Evolutionary conservation across 2,113 vertebrate species (phyloP).

Genomic region (Rhadina sibilatrix): DNA sequence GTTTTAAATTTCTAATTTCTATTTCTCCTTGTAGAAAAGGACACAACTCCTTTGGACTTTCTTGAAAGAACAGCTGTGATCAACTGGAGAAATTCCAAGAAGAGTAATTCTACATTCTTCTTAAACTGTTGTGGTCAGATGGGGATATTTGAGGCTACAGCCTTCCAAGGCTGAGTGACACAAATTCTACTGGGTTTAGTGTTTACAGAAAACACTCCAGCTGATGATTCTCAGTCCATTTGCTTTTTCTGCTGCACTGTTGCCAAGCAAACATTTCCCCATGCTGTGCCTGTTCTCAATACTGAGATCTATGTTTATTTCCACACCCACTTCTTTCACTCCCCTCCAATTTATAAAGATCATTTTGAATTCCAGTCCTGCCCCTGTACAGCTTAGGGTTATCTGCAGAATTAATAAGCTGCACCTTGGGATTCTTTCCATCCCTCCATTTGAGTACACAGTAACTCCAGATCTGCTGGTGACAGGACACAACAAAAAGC

Average conservation of each 20-base stretch:
- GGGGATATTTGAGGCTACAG: background rate
- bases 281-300: background rate
- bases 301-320: background rate
- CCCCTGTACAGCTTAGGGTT: background rate
- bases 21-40: background rate
- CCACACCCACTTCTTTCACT: background rate
- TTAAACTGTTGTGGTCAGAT: background rate
- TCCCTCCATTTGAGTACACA: background rate
- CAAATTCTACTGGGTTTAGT: background rate
- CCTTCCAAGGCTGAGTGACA: background rate
- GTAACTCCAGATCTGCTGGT: background rate
- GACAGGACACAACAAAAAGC: background rate
- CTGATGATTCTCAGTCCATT: background rate
- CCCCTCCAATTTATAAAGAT: background rate
- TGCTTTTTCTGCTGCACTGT: background rate
- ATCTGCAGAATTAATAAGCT: background rate
- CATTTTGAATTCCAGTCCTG: background rate
- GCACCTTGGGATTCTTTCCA: background rate
- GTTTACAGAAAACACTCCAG: background rate
- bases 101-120: background rate
- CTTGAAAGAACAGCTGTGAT: background rate
- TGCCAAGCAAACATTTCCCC: background rate
- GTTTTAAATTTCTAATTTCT: background rate
- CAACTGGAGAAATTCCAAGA: background rate
- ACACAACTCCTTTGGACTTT: background rate